Base-by-base conservation (phyloP, 2,888 invertebrate species). In the Hyposoter didymator region DNA sequence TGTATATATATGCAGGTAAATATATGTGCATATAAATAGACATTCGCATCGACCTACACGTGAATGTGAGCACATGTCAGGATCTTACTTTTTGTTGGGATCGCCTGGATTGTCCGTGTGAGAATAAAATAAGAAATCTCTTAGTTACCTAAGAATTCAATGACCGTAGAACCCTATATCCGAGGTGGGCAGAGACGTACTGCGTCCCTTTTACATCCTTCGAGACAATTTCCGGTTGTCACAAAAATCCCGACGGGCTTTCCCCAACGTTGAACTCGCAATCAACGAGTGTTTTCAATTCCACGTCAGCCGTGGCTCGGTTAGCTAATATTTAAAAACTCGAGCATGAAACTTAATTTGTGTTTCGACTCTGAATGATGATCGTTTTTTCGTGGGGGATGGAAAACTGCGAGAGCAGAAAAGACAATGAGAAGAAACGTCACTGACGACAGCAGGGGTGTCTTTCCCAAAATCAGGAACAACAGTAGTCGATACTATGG, bases 401-500 rank as follows among this genome's bases (percentile, higher is more conserved):
- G 19, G 52, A 52, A 43, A 12, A 39, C 32, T 22, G 10, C 72
- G 49, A 47, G 22, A 52, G 35, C 22, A 70, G 28, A 66, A 49
- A 35, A 14, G 39, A 78, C 59, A 52, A 72, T 74, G 49, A 74
- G 78, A 43, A 78, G 47, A 66, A 82, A 49, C 14, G 75, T 47
- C 69, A 59, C 45, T 28, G 76, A 72, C 22, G 76, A 72, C 66
- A 52, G 74, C 72, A 47, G 35, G 69, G 52, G 75, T 76, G 72
- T 70, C 75, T 70, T 78, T 73, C 12, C 35, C 64, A 70, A 85
- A 85, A 73, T 70, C 49, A 64, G 52, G 19, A 66, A 14, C 49
- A 64, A 70, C 69, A 79, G 82, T 62, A 79, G 82, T 75, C 82
- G 82, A 82, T 82, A 84, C 47, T 47, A n/a, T n/a, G 22, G 43